Evolutionary conservation across 92 coral and sea anemone genomes (phyloP).

Genomic region (Epizoanthus stellaris): DNA sequence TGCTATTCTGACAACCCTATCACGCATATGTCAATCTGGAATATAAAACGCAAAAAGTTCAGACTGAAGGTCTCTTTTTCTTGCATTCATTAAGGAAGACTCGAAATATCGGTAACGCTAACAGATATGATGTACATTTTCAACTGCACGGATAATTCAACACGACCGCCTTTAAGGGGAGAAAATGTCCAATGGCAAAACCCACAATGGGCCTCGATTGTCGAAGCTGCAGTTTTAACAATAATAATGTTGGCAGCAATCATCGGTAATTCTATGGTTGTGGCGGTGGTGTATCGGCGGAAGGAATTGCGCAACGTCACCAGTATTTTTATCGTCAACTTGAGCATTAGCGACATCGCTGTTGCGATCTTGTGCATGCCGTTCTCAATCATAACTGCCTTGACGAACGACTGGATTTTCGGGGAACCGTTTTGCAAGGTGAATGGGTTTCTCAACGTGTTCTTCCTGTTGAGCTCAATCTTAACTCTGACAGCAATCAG

Average conservation of each 20-base stretch:
- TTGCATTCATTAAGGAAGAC: not conserved
- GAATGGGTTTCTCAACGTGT: conserved; percentile 67
- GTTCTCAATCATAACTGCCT: conserved; percentile 60
- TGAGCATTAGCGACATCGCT: conserved; percentile 65
- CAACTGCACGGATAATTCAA: not conserved
- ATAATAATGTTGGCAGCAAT: conserved; percentile 54
- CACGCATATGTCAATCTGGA: not conserved
- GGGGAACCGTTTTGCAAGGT: conserved; percentile 51
- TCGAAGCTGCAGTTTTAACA: conserved; percentile 50
- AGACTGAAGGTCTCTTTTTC: not conserved
- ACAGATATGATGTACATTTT: not conserved
- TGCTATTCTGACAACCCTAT: conserved; percentile 20
- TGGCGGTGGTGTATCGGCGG: conserved; percentile 66
- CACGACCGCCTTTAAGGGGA: not conserved
- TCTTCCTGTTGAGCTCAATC: conserved; percentile 62
- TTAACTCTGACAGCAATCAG: conserved; percentile 73
- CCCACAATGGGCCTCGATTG: conserved; percentile 52
- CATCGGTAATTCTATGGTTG: conserved; percentile 59
- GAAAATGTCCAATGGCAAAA: conserved; percentile 17
- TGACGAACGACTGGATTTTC: conserved; percentile 55
- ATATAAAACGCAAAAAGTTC: not conserved
- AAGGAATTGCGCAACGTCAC: conserved; percentile 66
- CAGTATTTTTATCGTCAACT: conserved; percentile 62
- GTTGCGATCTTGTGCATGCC: conserved; percentile 72
- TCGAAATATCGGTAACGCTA: not conserved